These are phyloP conservation scores for Antidorcas marsupialis DNA, from an alignment of 2,113 vertebrate genomes.

Conservation along the genomic window DNA sequence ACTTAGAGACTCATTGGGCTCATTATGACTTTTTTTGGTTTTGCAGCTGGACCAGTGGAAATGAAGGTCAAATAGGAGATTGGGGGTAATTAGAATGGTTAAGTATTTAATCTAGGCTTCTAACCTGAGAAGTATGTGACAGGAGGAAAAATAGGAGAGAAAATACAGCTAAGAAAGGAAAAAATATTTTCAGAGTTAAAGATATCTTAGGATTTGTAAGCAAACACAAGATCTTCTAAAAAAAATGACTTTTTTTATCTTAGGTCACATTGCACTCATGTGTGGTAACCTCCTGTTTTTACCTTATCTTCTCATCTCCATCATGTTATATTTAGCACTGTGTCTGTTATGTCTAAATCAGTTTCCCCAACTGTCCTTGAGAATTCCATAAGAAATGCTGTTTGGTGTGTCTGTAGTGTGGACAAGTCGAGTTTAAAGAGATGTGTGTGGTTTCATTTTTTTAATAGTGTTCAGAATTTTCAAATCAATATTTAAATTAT, in stretches of 20 bases:
- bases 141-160: background rate
- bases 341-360: background rate
- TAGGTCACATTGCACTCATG: accelerated
- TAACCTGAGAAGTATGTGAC: background rate
- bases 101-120: background rate
- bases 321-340: background rate
- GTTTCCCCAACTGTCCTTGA: background rate
- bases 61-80: background rate
- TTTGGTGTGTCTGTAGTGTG: background rate
- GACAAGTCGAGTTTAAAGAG: background rate
- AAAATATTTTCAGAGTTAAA: background rate
- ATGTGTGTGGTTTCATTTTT: background rate
- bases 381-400: background rate
- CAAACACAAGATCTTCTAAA: background rate
- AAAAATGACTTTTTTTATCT: background rate
- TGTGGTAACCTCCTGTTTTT: background rate
- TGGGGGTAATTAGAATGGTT: background rate
- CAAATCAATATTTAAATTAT: background rate
- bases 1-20: background rate
- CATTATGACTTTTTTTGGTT: background rate
- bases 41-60: background rate
- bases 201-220: background rate
- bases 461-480: background rate
- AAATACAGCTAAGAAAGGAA: background rate
- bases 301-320: background rate